Evolutionary conservation across 2,797 vertebrate genomes (phyloP).

Genomic region (Australoheros facetus): DNA sequence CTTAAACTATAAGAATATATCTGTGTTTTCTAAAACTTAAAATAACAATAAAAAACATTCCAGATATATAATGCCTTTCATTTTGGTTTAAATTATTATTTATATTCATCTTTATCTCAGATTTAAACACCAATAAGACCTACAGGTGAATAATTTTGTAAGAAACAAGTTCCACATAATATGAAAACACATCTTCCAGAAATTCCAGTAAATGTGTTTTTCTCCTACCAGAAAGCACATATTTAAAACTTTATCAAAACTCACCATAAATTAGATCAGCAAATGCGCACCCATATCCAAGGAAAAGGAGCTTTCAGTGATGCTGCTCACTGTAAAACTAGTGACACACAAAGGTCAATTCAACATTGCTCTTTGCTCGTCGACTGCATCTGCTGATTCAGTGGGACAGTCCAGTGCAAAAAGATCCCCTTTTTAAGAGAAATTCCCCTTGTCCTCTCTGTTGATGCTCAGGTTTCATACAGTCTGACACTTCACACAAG

Average conservation of each 20-base stretch:
- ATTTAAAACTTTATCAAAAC: neutral
- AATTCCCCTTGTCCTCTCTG: neutral
- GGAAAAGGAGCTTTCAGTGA: neutral
- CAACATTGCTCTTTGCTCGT: neutral
- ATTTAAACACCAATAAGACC: neutral
- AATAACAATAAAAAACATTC: neutral
- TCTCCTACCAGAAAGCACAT: neutral
- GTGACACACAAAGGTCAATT: neutral
- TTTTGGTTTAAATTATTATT: neutral
- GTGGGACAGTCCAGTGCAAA: conserved; percentile 17
- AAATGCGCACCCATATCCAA: neutral
- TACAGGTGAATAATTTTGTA: neutral
- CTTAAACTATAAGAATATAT: neutral
- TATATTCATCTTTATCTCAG: neutral
- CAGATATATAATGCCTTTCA: neutral
- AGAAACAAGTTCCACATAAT: neutral
- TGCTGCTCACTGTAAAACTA: neutral
- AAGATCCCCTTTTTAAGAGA: conserved; percentile 22
- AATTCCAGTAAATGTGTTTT: neutral
- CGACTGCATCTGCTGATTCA: conserved; percentile 22
- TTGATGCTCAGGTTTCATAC: conserved; percentile 13
- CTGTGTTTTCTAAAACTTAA: neutral
- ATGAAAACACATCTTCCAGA: neutral
- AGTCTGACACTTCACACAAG: conserved; percentile 14
- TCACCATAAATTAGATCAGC: neutral